These are phyloP conservation scores for Trichomalopsis sarcophagae DNA, from an alignment of 1,140 invertebrate species.

Conservation along the genomic window DNA sequence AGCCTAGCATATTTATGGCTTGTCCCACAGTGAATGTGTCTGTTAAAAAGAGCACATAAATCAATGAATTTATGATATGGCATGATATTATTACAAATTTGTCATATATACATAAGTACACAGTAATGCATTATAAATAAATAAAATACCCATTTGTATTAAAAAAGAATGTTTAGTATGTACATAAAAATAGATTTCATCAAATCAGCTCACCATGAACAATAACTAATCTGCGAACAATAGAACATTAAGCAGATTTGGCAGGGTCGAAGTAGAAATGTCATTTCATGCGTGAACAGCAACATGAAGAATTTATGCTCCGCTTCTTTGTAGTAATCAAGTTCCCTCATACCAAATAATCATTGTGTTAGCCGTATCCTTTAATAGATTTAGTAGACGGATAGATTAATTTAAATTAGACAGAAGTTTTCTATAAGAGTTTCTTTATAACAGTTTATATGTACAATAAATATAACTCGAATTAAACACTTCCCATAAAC, in stretches of 20 bases:
- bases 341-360: conserved; percentile 44
- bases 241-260: conserved; percentile 39
- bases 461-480: conserved; percentile 34
- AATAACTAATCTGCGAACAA: conserved; percentile 44
- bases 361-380: conserved; percentile 50
- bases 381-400: conserved; percentile 48
- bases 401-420: conserved; percentile 32
- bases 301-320: conserved; percentile 34
- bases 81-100: not conserved
- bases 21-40: conserved; percentile 96
- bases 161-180: conserved; percentile 21
- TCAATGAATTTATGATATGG: not conserved
- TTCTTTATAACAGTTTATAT: conserved; percentile 24
- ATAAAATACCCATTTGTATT: not conserved
- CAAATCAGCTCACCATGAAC: conserved; percentile 48
- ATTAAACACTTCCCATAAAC: conserved; percentile 31
- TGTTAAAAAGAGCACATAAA: conserved; percentile 70
- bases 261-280: conserved; percentile 37
- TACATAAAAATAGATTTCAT: conserved; percentile 27
- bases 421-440: conserved; percentile 25
- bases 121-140: not conserved
- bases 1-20: conserved; percentile 95
- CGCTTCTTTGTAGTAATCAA: conserved; percentile 44
- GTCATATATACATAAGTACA: not conserved
- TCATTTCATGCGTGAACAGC: conserved; percentile 42